Evolutionary conservation across 2,888 invertebrate species (phyloP).

Genomic region (Trichopria drosophilae): DNA sequence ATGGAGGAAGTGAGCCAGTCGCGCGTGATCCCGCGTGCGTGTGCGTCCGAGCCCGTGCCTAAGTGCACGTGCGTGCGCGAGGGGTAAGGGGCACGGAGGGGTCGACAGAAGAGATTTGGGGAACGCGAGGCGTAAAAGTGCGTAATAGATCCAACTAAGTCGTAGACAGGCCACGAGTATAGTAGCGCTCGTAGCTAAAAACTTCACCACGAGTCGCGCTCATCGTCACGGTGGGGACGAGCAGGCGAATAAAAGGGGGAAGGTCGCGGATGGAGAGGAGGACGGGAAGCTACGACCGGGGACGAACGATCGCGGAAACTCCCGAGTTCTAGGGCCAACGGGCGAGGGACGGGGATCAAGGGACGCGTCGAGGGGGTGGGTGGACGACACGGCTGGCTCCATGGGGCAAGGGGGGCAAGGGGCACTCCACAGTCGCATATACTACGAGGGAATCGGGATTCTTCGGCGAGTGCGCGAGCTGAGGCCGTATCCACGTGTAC

Average conservation of each 20-base stretch:
- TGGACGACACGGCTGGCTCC: too few relatives aligned
- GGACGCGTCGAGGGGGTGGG: conserved; percentile 12
- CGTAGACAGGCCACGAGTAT: conserved; percentile 50
- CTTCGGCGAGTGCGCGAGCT: too few relatives aligned
- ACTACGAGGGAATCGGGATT: too few relatives aligned
- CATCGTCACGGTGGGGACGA: conserved; percentile 23
- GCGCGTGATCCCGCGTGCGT: conserved; percentile 6
- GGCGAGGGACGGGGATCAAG: too few relatives aligned
- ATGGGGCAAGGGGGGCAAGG: conserved; percentile 19
- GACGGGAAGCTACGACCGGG: too few relatives aligned
- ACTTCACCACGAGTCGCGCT: conserved; percentile 51
- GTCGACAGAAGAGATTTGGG: conserved; percentile 12
- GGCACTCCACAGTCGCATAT: too few relatives aligned
- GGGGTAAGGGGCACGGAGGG: not conserved
- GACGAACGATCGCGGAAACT: too few relatives aligned
- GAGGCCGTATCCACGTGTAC: not conserved
- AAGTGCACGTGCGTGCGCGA: conserved; percentile 13
- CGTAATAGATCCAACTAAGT: conserved; percentile 50
- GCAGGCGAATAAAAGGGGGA: conserved; percentile 24
- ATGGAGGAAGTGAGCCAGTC: conserved; percentile 14
- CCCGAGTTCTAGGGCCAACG: too few relatives aligned
- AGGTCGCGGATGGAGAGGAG: too few relatives aligned
- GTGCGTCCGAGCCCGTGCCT: conserved; percentile 10
- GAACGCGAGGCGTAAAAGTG: conserved; percentile 40
- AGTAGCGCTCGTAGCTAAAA: conserved; percentile 52